Evolutionary conservation across 2,113 vertebrate genomes (phyloP).

Genomic region (Etia nguti): DNA sequence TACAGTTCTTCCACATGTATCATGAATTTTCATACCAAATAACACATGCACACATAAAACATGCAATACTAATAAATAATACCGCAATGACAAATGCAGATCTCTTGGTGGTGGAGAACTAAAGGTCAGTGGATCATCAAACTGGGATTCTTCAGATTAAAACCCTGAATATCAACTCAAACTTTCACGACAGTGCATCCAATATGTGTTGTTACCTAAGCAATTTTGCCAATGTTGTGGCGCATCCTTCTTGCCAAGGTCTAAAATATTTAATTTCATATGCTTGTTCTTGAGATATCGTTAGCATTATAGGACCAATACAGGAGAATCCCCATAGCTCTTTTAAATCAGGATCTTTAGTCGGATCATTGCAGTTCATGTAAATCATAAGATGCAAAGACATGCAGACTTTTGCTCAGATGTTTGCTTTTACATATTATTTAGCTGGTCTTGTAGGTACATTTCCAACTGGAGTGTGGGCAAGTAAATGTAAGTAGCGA

Average conservation of each 20-base stretch:
- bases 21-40: background rate
- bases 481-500: background rate
- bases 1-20: background rate
- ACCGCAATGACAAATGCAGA: background rate
- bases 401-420: background rate
- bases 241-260: background rate
- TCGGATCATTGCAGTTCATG: background rate
- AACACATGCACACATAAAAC: background rate
- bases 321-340: too few relatives aligned
- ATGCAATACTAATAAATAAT: background rate
- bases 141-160: background rate
- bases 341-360: background rate
- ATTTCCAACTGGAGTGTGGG: background rate
- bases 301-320: background rate
- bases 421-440: background rate
- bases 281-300: background rate
- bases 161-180: background rate
- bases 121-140: background rate
- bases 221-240: background rate
- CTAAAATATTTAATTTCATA: background rate
- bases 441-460: background rate
- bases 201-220: background rate
- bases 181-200: background rate
- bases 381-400: background rate
- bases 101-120: background rate